phyloP scores from a whole-genome alignment of 2,888 invertebrate species.

The Dicyrtomina minuta region DNA sequence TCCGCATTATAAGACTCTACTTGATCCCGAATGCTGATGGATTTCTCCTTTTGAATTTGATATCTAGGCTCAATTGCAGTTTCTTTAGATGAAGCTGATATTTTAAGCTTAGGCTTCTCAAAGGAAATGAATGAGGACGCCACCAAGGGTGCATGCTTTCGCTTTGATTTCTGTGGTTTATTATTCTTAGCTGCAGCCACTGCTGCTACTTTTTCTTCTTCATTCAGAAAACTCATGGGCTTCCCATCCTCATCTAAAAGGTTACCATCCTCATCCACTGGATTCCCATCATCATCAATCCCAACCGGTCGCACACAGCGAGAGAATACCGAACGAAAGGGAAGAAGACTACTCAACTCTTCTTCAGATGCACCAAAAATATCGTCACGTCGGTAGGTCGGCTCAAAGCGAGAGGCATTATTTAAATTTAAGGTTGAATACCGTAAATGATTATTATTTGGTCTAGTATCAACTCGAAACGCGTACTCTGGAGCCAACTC shows the following conservation, averaged over 20 bases:
- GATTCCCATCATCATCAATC: constrained; percentile 35
- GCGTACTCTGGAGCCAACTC: constrained; percentile 43
- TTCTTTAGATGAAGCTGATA: not conserved
- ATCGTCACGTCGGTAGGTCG: constrained; percentile 18
- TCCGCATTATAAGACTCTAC: constrained; percentile 45
- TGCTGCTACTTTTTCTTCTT: not conserved
- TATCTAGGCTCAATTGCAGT: not conserved
- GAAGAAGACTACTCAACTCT: constrained; percentile 33
- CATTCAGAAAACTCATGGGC: not conserved
- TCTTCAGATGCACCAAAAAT: constrained; percentile 44
- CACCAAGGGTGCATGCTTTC: not conserved
- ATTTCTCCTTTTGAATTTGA: not conserved
- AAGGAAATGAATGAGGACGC: no score
- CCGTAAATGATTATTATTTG: constrained; percentile 27
- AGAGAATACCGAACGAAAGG: constrained; percentile 20
- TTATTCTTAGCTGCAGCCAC: not conserved
- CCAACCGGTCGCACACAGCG: constrained; percentile 25
- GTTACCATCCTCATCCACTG: constrained; percentile 21
- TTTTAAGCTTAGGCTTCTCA: not conserved
- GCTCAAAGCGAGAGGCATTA: constrained; percentile 35
- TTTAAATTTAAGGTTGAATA: constrained; percentile 29
- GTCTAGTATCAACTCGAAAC: constrained; percentile 44
- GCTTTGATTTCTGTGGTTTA: not conserved
- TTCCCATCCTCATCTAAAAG: constrained; percentile 17
- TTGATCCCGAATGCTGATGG: constrained; percentile 36